Base-by-base conservation (phyloP, 2,113 vertebrate species). In the Urocynchramus pylzowi region DNA sequence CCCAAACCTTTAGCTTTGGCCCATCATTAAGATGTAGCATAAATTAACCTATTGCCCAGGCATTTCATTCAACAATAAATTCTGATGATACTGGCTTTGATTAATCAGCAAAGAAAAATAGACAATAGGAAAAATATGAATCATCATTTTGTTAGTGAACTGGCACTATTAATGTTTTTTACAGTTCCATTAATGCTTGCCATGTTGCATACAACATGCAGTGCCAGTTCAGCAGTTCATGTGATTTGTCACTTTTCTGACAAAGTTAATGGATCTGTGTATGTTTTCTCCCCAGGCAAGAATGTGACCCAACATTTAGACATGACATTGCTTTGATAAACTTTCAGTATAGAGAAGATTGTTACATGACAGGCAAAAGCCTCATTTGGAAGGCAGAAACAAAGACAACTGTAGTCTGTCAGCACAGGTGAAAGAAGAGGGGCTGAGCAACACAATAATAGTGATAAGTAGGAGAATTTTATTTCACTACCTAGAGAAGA, bases 351-450 rank as follows among this genome's bases (percentile, higher is more conserved):
- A 27, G 89, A 80, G 35, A 69, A 5, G 33, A 74, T 30, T 27
- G 65, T 73, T 61, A 42, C 24, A 22, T 5, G 56, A 64, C 65
- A 87, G 45, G 65, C 49, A 94, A 87, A 96, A 96, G 53, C 42
- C 49, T 94, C 7, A 0, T 7, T 33, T 11, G 16, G 57, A 87
- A 92, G 61, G 79, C 50, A 90, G 70, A 53, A 90, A 44, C 7
- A n/a, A 70, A 74, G 47, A 83, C 54, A 76, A 92, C 83, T 77
- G 82, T 9, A 85, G 17, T 60, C 91, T 96, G 87, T 90, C 87
- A 96, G 87, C 78, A 70, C 75, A 83, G 87, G 82, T 95, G 94
- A 76, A 77, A 42, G 85, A 85, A 91, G 61, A 47, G 11, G 17
- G 10, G 41, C 17, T 95, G 69, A 77, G 81, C 85, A 59, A 71